Percentiles rank a stretch among this genome's conserved stretches.
Evolutionary conservation across 2,113 vertebrate genomes (phyloP).

Genomic region (Cyprichromis sp.): DNA sequence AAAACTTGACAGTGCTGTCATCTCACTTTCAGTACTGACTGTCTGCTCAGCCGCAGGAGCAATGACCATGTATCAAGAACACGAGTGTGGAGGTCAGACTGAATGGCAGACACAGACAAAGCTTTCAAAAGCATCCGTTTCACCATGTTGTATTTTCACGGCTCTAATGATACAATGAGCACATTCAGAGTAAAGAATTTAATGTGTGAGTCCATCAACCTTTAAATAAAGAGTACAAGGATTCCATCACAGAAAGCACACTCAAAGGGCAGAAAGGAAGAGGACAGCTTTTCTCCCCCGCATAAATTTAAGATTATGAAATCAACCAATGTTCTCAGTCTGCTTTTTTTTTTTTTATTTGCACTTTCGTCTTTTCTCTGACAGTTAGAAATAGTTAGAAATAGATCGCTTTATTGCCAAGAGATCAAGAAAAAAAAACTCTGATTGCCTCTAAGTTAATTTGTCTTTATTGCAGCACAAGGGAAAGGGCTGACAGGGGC

Average conservation of each 20-base stretch:
- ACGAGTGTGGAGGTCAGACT: background rate
- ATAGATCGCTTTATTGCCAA: slow-evolving; percentile 34
- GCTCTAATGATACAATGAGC: background rate
- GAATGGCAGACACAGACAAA: background rate
- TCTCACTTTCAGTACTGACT: background rate
- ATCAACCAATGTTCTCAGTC: background rate
- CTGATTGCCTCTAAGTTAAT: slow-evolving; percentile 62
- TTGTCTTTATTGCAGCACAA: slow-evolving; percentile 58
- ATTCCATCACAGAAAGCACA: background rate
- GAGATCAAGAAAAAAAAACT: slow-evolving; percentile 32
- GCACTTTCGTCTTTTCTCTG: slow-evolving; percentile 4
- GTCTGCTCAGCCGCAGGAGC: background rate
- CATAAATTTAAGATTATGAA: background rate
- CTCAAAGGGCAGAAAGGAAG: background rate
- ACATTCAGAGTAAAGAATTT: background rate
- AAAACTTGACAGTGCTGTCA: background rate
- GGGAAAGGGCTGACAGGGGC: slow-evolving; percentile 55
- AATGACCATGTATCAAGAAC: background rate
- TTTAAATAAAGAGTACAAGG: background rate
- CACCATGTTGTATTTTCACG: background rate
- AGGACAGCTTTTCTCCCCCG: background rate
- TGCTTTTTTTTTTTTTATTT: background rate
- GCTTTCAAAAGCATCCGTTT: background rate
- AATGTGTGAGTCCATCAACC: background rate
- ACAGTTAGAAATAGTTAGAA: slow-evolving; percentile 33